Evolutionary conservation across 2,797 vertebrate genomes (phyloP).

Genomic region (Crypturellus tataupa): DNA sequence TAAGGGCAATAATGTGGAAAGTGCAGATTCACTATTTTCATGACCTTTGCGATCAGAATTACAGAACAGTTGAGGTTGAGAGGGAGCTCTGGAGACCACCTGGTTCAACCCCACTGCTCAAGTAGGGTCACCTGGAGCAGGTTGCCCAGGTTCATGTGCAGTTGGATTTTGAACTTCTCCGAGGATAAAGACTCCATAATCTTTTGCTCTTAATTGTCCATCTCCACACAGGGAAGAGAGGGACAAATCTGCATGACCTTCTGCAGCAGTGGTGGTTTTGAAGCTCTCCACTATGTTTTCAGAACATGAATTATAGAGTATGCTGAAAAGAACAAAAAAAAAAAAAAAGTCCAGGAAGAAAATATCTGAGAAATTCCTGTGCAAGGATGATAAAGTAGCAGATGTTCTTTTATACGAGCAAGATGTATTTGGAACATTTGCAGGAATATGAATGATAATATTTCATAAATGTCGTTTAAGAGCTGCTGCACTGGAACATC

Average conservation of each 20-base stretch:
- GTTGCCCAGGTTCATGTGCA: rapidly evolving
- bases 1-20: neutral
- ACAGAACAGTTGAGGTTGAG: neutral
- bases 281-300: neutral
- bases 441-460: neutral
- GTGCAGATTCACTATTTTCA: neutral
- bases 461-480: neutral
- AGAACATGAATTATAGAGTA: neutral
- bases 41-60: neutral
- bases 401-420: neutral
- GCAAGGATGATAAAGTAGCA: neutral
- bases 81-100: neutral
- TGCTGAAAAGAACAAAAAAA: neutral
- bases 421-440: neutral
- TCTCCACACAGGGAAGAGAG: neutral
- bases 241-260: rapidly evolving
- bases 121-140: neutral
- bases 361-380: neutral
- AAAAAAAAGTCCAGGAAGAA: neutral
- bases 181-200: neutral
- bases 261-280: neutral
- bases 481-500: neutral
- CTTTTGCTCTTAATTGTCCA: neutral
- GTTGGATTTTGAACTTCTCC: neutral
- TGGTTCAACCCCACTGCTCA: neutral